Evolutionary conservation across 1,140 invertebrate genomes (phyloP), one percentile per base, ranked within the genome.

Genomic region (Sinella curviseta): DNA sequence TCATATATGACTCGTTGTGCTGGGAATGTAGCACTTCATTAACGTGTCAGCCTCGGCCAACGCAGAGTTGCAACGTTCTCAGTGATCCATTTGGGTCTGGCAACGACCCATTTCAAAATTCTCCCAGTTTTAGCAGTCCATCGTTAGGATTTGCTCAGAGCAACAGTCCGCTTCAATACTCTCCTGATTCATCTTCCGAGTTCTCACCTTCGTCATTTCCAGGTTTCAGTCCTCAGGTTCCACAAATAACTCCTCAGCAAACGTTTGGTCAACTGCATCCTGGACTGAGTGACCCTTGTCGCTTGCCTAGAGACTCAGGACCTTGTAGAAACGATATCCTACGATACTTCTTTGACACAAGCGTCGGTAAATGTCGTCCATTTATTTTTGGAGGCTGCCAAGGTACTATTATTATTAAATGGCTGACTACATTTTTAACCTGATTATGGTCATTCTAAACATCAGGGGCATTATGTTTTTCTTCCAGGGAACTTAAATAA

Each of bases 371-470:
- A 74, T 83, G 83, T 33, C 34, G 80, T 55, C 81, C 81, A 3
- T 83, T 83, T 65, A 83, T 83, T 80, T 83, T 77, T 60, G 83
- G 83, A 24, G 83, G 83, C 0, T 83, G 83, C 75, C 77, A 82
- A 74, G 82, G 81, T 31, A 82, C 17, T n/a, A 24, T 74, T 3
- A 39, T 39, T 3, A 48, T n/a, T 35, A 1, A 39, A 4, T 36
- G 2, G 20, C 30, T 76, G 39, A 2, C 54, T 76, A 14, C 2
- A 36, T 36, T 24, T 76, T n/a, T n/a, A 2, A 48, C 14, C 26
- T 35, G 39, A 26, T 12, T 74, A 3, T 8, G 8, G 16, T 74
- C 35, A 12, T 54, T n/a, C 12, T n/a, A n/a, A n/a, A n/a, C n/a
- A n/a, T n/a, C n/a, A n/a, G n/a, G n/a, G n/a, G n/a, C n/a, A n/a